A percentile compares a stretch with the other conserved stretches of the same genome.
phyloP scores from a whole-genome alignment of 2,888 invertebrate genomes.

The Conchocele bisecta region DNA sequence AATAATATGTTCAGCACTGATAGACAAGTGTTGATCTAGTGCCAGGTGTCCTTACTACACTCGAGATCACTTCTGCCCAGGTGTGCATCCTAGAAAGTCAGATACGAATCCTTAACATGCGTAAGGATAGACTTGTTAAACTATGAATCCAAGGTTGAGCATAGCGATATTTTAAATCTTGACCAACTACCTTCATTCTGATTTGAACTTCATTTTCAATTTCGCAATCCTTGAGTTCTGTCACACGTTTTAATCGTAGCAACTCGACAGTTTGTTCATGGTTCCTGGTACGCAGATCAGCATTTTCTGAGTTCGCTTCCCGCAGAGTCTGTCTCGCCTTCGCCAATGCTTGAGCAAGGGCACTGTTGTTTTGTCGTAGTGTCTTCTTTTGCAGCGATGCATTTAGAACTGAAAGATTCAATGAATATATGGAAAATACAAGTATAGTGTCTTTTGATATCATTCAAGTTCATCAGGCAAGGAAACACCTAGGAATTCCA shows the following conservation, averaged over 20 bases:
- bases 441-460: too few relatives aligned
- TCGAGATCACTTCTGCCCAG: too few relatives aligned
- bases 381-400: slow-evolving; percentile 69
- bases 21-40: too few relatives aligned
- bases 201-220: slow-evolving; percentile 69
- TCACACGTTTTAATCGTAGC: slow-evolving; percentile 51
- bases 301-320: slow-evolving; percentile 53
- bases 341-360: slow-evolving; percentile 73
- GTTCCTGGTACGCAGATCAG: slow-evolving; percentile 60
- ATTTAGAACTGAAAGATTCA: slow-evolving; percentile 49
- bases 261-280: slow-evolving; percentile 64
- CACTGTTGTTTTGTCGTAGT: slow-evolving; percentile 76
- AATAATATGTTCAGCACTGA: too few relatives aligned
- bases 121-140: too few relatives aligned
- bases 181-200: slow-evolving; percentile 64
- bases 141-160: too few relatives aligned
- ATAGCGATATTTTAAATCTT: too few relatives aligned
- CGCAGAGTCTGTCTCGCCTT: slow-evolving; percentile 68
- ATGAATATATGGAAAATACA: not conserved
- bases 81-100: too few relatives aligned
- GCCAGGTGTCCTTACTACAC: too few relatives aligned
- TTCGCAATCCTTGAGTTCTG: slow-evolving; percentile 63
- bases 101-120: too few relatives aligned
- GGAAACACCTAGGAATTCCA: too few relatives aligned
- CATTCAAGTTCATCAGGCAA: too few relatives aligned